A percentile compares a stretch with the other conserved stretches of the same genome.
phyloP scores from a whole-genome alignment of 2,888 invertebrate genomes.

The Athetis lepigone region DNA sequence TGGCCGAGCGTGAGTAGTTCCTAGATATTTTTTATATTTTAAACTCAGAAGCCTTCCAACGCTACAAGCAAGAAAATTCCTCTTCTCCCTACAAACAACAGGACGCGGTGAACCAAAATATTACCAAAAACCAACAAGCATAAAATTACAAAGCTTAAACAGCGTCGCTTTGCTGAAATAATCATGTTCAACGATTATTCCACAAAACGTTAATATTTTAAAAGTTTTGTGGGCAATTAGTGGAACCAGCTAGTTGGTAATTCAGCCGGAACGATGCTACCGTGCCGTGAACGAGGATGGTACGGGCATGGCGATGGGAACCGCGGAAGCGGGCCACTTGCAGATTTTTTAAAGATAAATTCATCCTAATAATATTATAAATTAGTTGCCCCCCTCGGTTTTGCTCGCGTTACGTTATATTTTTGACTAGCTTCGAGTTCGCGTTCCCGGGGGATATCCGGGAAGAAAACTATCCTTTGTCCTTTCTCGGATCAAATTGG shows the following conservation, averaged over 20 bases:
- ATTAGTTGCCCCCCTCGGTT: too few relatives aligned
- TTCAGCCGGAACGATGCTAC: slow-evolving; percentile 70
- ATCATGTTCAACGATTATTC: slow-evolving; percentile 56
- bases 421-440: too few relatives aligned
- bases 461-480: too few relatives aligned
- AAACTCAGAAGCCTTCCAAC: too few relatives aligned
- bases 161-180: slow-evolving; percentile 45
- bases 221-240: slow-evolving; percentile 77
- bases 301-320: slow-evolving; percentile 16
- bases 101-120: slow-evolving; percentile 14
- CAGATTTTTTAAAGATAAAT: too few relatives aligned
- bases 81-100: background rate
- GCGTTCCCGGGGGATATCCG: too few relatives aligned
- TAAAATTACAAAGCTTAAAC: slow-evolving; percentile 44
- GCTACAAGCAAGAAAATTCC: background rate
- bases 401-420: too few relatives aligned
- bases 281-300: slow-evolving; percentile 54
- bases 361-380: too few relatives aligned
- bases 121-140: slow-evolving; percentile 15
- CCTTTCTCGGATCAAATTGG: too few relatives aligned
- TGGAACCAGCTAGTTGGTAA: slow-evolving; percentile 70
- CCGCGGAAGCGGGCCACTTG: slow-evolving; percentile 15
- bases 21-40: too few relatives aligned
- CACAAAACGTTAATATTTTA: slow-evolving; percentile 72
- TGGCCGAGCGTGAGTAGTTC: too few relatives aligned